phyloP scores from a whole-genome alignment of 2,113 vertebrate species.

The Ranitomeya imitator region DNA sequence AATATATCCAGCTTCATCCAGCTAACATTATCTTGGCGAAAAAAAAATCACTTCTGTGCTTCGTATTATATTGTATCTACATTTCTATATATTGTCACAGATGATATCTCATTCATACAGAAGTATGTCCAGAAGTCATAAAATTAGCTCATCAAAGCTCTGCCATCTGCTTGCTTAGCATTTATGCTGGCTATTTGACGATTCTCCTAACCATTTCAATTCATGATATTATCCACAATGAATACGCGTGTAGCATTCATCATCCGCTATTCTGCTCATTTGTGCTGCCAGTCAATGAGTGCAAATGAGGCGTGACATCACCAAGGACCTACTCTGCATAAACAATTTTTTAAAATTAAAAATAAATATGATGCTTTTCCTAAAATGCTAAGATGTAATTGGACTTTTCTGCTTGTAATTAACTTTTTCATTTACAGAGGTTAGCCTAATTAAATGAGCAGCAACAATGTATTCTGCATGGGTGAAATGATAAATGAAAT shows the following conservation, averaged over 20 bases:
- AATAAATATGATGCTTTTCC: constrained; percentile 45
- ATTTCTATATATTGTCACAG: constrained; percentile 30
- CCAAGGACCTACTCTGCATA: constrained; percentile 34
- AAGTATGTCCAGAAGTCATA: constrained; percentile 46
- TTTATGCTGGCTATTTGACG: constrained; percentile 37
- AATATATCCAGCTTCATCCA: neutral
- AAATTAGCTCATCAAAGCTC: constrained; percentile 45
- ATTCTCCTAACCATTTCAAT: constrained; percentile 31
- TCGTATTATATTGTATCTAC: constrained; percentile 12
- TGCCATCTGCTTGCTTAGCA: constrained; percentile 46
- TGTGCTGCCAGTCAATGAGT: constrained; percentile 6
- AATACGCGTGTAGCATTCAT: constrained; percentile 35
- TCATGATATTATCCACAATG: constrained; percentile 31
- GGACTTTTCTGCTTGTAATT: constrained; percentile 48
- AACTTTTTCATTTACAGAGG: constrained; percentile 56
- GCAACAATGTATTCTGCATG: constrained; percentile 51
- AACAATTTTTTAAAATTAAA: constrained; percentile 54
- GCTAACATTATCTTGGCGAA: neutral
- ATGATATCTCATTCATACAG: constrained; percentile 13
- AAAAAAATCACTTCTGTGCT: neutral
- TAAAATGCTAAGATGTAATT: constrained; percentile 47
- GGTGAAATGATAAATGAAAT: constrained; percentile 53
- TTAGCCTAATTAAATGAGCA: constrained; percentile 52
- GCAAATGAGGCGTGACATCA: constrained; percentile 53
- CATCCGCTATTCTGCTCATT: constrained; percentile 13